Evolutionary conservation across 1,140 invertebrate species (phyloP), one percentile per base, ranked within the genome.

Genomic region (Helicoverpa zea): DNA sequence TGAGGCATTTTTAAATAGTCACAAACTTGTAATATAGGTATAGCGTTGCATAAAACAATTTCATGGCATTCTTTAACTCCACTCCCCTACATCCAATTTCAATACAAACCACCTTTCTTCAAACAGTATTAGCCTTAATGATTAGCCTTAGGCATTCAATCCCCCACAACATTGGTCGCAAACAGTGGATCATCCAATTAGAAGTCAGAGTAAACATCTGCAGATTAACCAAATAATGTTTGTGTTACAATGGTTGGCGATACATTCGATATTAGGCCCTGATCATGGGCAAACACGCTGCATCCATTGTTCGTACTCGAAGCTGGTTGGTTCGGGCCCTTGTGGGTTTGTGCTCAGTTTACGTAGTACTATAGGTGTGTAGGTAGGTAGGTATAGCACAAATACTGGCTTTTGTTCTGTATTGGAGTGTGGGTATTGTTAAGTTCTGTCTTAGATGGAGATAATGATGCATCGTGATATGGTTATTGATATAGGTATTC

Each of bases 221-320:
- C 18, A 77, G 75, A 77, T 77, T 77, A 77, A 29, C 75, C 59
- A 64, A 77, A 77, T 77, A 77, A 29, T 77, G 75, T 77, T 77
- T 66, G 75, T 56, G 23, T 64, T 18, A 77, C 75, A 77, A 77
- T 77, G 75, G 59, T 35, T 52, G 61, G n/a, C 74, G 58, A 76
- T 77, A 77, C 75, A 66, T 77, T 64, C 58, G 47, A 64, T 77
- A 77, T 77, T 66, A 77, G 75, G 75, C 49, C 49, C 12, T 56
- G 68, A 72, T 72, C 68, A 49, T 18, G 68, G 11, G 18, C 64
- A 68, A 66, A 66, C 63, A 66, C 5, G 13, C 30, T 64, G 61
- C 61, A 64, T 43, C 61, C n/a, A 64, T 64, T 64, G 61, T 64
- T 16, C 13, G 13, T 54, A 5, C 29, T 12, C 61, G 4, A 3